Evolutionary conservation across 2,113 vertebrate species (phyloP).

Genomic region (Albula glossodonta): DNA sequence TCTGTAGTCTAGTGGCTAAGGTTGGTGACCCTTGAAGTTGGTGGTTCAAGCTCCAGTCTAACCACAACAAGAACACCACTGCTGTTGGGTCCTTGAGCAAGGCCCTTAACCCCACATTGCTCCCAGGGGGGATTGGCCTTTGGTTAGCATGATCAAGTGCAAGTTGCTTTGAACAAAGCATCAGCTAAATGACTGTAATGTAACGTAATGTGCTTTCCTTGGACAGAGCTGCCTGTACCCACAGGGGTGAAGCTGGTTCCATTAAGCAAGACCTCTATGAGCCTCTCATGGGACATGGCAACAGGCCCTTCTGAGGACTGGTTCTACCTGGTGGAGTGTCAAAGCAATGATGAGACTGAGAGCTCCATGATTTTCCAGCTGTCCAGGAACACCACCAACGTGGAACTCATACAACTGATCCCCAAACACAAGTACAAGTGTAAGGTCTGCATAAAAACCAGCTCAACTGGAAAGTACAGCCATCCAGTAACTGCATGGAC

Average conservation of each 20-base stretch:
- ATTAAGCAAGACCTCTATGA: slow-evolving; percentile 71
- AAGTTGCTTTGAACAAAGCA: too few relatives aligned
- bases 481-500: slow-evolving; percentile 78
- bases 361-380: slow-evolving; percentile 56
- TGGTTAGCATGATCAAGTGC: too few relatives aligned
- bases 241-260: slow-evolving; percentile 73
- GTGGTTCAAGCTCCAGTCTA: too few relatives aligned
- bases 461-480: slow-evolving; percentile 73
- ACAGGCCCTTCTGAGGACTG: slow-evolving; percentile 67
- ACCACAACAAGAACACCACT: too few relatives aligned
- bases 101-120: too few relatives aligned
- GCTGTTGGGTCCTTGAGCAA: too few relatives aligned
- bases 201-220: background rate
- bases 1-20: too few relatives aligned
- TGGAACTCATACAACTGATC: slow-evolving; percentile 64
- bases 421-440: slow-evolving; percentile 78
- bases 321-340: slow-evolving; percentile 73
- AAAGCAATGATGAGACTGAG: slow-evolving; percentile 51
- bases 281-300: slow-evolving; percentile 78
- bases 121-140: too few relatives aligned
- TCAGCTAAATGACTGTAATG: too few relatives aligned
- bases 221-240: slow-evolving; percentile 76
- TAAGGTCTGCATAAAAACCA: slow-evolving; percentile 72
- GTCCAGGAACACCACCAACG: slow-evolving; percentile 68
- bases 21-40: too few relatives aligned